These are phyloP conservation scores for Peromyscus attwateri DNA, from an alignment of 2,797 vertebrate species.

Conservation along the genomic window DNA sequence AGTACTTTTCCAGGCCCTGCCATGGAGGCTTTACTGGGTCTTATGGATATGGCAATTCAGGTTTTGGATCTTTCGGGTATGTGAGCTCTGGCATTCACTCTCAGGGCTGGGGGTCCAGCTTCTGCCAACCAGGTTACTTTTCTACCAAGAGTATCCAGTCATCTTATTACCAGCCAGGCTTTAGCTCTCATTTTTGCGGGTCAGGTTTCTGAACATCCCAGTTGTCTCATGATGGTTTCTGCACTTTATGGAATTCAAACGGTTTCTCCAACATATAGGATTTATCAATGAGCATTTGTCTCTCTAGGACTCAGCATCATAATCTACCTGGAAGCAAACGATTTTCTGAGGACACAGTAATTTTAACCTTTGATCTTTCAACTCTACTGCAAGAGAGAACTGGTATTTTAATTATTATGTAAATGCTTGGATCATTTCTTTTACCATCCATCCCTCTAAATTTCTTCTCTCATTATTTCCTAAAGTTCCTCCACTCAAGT, in stretches of 20 bases:
- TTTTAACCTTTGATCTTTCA: neutral
- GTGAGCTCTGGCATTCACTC: neutral
- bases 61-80: neutral
- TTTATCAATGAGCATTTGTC: neutral
- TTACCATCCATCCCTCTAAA: neutral
- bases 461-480: neutral
- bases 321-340: neutral
- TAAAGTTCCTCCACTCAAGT: neutral
- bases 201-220: conserved; percentile 1
- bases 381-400: neutral
- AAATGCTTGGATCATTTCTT: neutral
- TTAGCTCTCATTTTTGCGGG: neutral
- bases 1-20: neutral
- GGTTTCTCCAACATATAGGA: neutral
- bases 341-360: neutral
- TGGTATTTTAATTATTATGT: neutral
- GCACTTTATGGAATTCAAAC: neutral
- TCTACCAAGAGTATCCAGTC: neutral
- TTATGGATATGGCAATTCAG: neutral
- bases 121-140: neutral
- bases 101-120: neutral
- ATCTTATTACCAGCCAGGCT: neutral
- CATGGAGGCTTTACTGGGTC: neutral
- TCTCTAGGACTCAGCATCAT: neutral
- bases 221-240: neutral